phyloP scores from a whole-genome alignment of 2,888 invertebrate species.

The Nomada goodeniana region DNA sequence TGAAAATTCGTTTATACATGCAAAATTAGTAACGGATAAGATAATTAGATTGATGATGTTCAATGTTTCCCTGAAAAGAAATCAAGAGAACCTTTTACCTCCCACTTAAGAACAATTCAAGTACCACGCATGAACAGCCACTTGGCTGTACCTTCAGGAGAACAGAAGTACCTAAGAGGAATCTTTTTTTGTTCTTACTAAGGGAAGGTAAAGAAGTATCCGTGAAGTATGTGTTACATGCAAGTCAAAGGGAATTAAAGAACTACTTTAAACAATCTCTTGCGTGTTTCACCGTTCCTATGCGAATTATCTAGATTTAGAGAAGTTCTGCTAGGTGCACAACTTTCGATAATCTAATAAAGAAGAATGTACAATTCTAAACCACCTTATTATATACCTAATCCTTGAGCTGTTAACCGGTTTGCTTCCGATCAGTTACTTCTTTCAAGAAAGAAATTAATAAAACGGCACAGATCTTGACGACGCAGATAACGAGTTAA shows the following conservation, averaged over 20 bases:
- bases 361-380: neutral
- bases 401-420: too few species aligned
- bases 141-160: slow-evolving; percentile 41
- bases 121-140: slow-evolving; percentile 40
- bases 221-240: slow-evolving; percentile 21
- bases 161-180: slow-evolving; percentile 37
- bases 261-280: neutral
- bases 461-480: too few species aligned
- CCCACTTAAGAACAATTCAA: slow-evolving; percentile 24
- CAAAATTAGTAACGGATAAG: neutral
- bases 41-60: neutral
- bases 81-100: slow-evolving; percentile 22
- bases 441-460: too few species aligned
- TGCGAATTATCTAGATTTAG: neutral
- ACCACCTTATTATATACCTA: too few species aligned
- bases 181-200: slow-evolving; percentile 38
- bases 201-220: slow-evolving; percentile 31
- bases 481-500: too few species aligned
- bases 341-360: neutral
- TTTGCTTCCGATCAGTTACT: too few species aligned
- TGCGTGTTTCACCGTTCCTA: neutral
- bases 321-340: neutral
- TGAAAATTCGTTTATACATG: neutral
- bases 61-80: neutral
- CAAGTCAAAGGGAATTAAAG: slow-evolving; percentile 26